These are phyloP conservation scores for Rotaria sp. DNA, from an alignment of 2,888 invertebrate species.

Conservation along the genomic window DNA sequence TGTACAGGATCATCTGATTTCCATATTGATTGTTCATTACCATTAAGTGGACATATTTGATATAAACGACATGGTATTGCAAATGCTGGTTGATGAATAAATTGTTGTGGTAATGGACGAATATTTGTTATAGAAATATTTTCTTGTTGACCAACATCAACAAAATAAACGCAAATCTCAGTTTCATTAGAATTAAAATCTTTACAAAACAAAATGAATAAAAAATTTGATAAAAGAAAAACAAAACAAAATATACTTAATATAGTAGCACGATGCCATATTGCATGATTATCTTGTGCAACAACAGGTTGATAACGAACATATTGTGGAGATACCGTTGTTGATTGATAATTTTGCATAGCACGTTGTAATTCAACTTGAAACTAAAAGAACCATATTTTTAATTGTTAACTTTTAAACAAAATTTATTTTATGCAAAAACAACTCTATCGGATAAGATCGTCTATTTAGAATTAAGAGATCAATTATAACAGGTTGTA, in stretches of 20 bases:
- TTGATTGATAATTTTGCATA: background rate
- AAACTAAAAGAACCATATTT: background rate
- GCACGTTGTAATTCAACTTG: background rate
- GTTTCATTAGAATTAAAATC: background rate
- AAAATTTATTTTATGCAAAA: no score
- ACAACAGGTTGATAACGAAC: background rate
- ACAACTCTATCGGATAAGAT: no score
- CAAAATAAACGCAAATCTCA: background rate
- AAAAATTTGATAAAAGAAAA: background rate
- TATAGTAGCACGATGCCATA: constrained; percentile 1
- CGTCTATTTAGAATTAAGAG: no score
- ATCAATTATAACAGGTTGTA: no score
- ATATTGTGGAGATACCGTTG: background rate
- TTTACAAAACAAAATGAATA: background rate
- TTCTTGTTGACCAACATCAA: background rate
- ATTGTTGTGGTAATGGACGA: background rate
- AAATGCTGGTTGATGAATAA: background rate
- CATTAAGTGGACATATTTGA: background rate
- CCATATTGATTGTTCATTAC: background rate
- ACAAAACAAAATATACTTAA: background rate
- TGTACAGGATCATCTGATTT: background rate
- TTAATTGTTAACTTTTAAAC: no score
- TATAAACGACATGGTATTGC: constrained; percentile 23
- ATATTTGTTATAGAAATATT: background rate
- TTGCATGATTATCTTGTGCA: background rate